Evolutionary conservation across 2,797 vertebrate genomes (phyloP), one percentile per base, ranked within the genome.

Genomic region (Eospalax fontanierii): DNA sequence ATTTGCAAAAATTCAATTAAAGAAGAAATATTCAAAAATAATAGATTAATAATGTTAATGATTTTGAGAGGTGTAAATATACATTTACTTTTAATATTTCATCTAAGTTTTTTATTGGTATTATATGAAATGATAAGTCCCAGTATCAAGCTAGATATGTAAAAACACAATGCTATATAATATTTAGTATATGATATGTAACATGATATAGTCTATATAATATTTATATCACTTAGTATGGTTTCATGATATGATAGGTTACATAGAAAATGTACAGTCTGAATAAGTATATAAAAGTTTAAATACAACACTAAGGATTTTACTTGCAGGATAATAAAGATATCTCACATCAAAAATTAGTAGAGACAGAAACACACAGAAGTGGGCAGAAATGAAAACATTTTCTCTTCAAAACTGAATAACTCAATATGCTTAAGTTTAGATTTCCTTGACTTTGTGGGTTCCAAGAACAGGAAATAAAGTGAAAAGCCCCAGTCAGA

Each of bases 221-320:
- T 63, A 63, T 70, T 12, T 16, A 71, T 71, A 78, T 35, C 26
- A 79, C 38, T 76, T 43, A 57, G 54, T 66, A 35, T 59, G 28
- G 54, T 66, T 76, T 30, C 81, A 54, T 40, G 19, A 71, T 1
- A 79, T 65, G 28, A 71, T 71, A 10, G 63, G 63, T 46, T 81
- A 84, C 28, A 88, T 19, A 84, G 46, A 84, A 84, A 91, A 65
- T 92, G 86, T 80, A 57, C 16, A 43, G 3, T 63, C 38, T 61
- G 70, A 80, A 61, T 78, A 88, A 63, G 4, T 65, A 35, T 78
- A 30, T 78, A 43, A n/a, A 40, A 88, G 40, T 78, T 24, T 35
- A 89, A 89, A 50, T 15, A 66, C 14, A n/a, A 75, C 38, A 70
- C n/a, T n/a, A 61, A 35, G 3, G 15, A 74, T 59, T 59, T 87